Evolutionary conservation across 2,797 vertebrate genomes (phyloP).

Genomic region (Anas bernieri): DNA sequence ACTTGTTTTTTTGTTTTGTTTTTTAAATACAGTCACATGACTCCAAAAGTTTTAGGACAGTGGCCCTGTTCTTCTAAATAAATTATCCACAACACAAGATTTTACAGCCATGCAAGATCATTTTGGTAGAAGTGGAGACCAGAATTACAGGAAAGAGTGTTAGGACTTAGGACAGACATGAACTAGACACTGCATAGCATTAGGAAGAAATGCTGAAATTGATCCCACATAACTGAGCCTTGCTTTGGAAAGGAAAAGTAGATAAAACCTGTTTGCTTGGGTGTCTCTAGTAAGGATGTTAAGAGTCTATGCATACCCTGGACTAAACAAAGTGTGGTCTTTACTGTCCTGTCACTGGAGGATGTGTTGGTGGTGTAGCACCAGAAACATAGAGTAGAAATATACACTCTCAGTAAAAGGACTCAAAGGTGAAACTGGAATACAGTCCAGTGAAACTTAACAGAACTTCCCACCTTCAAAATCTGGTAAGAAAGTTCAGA

Average conservation of each 20-base stretch:
- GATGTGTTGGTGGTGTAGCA: neutral
- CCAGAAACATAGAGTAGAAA: neutral
- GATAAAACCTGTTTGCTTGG: neutral
- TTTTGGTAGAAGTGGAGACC: neutral
- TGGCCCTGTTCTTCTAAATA: neutral
- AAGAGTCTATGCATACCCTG: neutral
- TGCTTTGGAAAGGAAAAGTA: neutral
- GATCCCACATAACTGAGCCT: neutral
- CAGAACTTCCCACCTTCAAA: neutral
- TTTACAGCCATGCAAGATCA: neutral
- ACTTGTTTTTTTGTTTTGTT: neutral
- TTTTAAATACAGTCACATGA: neutral
- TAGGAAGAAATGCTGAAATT: neutral
- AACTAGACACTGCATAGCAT: neutral
- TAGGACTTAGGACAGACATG: neutral
- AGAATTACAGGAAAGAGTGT: neutral
- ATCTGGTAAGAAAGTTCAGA: neutral
- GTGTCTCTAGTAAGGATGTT: neutral
- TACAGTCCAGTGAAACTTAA: neutral
- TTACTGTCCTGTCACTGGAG: neutral
- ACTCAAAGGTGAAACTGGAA: neutral
- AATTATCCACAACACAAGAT: neutral
- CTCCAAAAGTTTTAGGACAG: neutral
- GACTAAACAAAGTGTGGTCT: neutral
- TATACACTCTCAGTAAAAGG: neutral